These are phyloP conservation scores for Drosophila yooni DNA, from an alignment of 2,888 invertebrate species.

Conservation along the genomic window DNA sequence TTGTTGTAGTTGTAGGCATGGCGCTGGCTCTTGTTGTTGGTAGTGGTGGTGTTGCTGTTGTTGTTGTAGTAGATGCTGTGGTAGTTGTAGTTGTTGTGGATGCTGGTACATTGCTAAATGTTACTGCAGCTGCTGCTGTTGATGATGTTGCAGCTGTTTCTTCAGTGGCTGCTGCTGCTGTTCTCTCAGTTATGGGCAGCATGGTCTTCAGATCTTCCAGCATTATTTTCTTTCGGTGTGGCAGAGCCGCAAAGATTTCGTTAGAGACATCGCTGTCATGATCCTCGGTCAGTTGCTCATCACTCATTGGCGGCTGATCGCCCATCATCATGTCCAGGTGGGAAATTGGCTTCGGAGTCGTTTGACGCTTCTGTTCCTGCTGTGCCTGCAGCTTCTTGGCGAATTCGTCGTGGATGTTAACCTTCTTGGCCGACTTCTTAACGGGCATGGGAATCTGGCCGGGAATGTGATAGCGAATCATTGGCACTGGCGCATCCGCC, in stretches of 20 bases:
- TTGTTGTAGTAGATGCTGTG: conserved; percentile 24
- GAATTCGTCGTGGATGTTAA: conserved; percentile 55
- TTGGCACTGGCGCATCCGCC: conserved; percentile 74
- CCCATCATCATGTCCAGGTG: conserved; percentile 84
- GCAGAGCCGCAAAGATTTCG: conserved; percentile 82
- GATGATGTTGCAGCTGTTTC: conserved; percentile 16
- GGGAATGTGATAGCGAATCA: conserved; percentile 67
- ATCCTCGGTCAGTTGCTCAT: conserved; percentile 63
- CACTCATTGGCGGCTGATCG: conserved; percentile 79
- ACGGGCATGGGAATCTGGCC: conserved; percentile 82
- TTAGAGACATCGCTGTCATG: conserved; percentile 78
- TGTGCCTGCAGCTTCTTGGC: conserved; percentile 41
- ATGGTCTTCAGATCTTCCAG: conserved; percentile 80
- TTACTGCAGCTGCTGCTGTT: conserved; percentile 6
- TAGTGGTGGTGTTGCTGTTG: conserved; percentile 26
- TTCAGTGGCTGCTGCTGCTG: conserved; percentile 14
- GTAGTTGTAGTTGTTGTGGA: conserved; percentile 1
- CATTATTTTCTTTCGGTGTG: conserved; percentile 83
- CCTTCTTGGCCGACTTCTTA: conserved; percentile 82
- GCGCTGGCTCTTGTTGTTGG: conserved; percentile 23
- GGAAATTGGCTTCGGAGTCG: conserved; percentile 18
- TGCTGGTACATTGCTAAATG: conserved; percentile 20
- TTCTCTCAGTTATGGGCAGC: conserved; percentile 35
- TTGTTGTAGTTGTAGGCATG: conserved; percentile 5
- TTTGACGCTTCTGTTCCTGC: conserved; percentile 20